phyloP scores from a whole-genome alignment of 1,140 invertebrate genomes.

The roundworm (Caenorhabditis elegans) region DNA sequence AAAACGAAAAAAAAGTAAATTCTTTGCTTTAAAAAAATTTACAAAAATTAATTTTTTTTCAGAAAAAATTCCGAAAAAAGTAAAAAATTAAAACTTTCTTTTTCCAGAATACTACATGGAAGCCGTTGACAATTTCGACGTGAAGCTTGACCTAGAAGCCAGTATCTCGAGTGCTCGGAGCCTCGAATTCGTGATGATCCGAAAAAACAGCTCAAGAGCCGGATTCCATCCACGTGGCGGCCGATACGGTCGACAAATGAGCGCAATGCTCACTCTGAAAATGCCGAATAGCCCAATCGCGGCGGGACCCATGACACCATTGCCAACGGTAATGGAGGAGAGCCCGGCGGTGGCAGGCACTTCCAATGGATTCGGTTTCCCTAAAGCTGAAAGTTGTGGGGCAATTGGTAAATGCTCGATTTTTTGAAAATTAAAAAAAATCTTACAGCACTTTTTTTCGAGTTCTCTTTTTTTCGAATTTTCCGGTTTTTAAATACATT shows the following conservation, averaged over 20 bases:
- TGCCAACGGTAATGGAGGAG: background rate
- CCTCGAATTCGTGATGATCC: conserved; percentile 26
- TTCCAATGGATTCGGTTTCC: background rate
- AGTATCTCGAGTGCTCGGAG: background rate
- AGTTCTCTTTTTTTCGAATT: too few species aligned
- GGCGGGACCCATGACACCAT: background rate
- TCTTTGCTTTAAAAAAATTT: too few species aligned
- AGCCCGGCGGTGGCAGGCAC: background rate
- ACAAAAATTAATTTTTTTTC: too few species aligned
- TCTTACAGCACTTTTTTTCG: too few species aligned
- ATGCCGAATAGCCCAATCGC: conserved; percentile 15
- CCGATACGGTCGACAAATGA: background rate
- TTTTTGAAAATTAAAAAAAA: too few species aligned
- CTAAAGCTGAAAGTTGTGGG: background rate
- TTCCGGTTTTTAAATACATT: too few species aligned
- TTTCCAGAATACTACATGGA: conserved; percentile 34
- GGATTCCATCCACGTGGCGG: conserved; percentile 27
- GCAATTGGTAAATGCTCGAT: background rate
- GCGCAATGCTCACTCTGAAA: background rate
- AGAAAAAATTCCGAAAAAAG: too few species aligned
- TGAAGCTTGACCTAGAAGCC: background rate
- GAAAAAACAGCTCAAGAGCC: conserved; percentile 23
- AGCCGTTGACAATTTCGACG: conserved; percentile 20
- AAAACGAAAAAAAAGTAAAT: too few species aligned
- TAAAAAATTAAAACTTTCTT: too few species aligned